phyloP scores from a whole-genome alignment of 2,113 vertebrate species.

The Theristicus caerulescens region DNA sequence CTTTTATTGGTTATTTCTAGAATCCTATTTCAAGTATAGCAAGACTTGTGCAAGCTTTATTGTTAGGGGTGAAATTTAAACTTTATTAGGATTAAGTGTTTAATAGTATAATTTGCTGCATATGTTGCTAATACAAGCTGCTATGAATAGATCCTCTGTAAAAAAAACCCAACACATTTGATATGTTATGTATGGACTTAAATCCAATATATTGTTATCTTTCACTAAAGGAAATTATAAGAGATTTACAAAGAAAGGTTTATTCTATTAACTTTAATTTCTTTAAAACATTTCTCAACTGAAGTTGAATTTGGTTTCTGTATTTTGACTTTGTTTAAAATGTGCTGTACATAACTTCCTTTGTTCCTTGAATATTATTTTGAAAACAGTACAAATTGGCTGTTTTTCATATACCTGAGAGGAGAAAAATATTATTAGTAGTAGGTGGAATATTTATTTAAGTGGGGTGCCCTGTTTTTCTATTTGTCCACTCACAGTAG shows the following conservation, averaged over 20 bases:
- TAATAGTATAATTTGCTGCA: conserved; percentile 73
- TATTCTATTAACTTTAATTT: conserved; percentile 55
- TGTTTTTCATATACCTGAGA: background rate
- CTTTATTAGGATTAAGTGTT: conserved; percentile 73
- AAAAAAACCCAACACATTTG: background rate
- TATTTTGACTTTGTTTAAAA: conserved; percentile 12
- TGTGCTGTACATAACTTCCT: background rate
- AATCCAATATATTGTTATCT: conserved; percentile 64
- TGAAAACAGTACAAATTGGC: conserved; percentile 15
- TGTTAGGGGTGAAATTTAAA: conserved; percentile 66
- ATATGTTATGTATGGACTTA: conserved; percentile 62
- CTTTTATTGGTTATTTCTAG: conserved; percentile 38
- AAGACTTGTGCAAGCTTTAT: conserved; percentile 45
- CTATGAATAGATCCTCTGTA: conserved; percentile 69
- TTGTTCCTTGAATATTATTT: conserved; percentile 21
- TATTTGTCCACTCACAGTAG: conserved; percentile 2
- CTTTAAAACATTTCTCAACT: conserved; percentile 15
- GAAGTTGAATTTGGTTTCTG: conserved; percentile 10
- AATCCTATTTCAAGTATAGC: conserved; percentile 38
- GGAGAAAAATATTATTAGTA: conserved; percentile 1
- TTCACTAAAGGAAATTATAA: conserved; percentile 56
- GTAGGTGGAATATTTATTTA: conserved; percentile 31
- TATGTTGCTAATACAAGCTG: conserved; percentile 51
- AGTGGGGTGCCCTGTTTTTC: background rate
- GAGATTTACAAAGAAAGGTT: conserved; percentile 24